phyloP scores from a whole-genome alignment of 2,888 invertebrate genomes.

The Napeogenes sylphis region DNA sequence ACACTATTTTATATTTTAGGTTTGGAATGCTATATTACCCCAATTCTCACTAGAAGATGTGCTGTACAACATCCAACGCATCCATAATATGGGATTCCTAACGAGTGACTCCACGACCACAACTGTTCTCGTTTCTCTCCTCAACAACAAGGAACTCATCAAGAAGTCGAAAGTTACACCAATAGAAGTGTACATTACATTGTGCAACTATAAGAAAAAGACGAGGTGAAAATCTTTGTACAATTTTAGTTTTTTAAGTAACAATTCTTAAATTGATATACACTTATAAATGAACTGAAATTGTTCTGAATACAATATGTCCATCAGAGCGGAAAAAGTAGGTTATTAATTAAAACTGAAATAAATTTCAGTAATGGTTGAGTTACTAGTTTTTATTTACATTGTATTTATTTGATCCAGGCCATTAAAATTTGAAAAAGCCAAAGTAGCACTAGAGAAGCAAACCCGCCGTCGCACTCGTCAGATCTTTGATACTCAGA shows the following conservation, averaged over 20 bases:
- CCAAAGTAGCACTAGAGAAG: slow-evolving; percentile 53
- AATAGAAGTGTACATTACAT: slow-evolving; percentile 76
- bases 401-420: slow-evolving; percentile 28
- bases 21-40: slow-evolving; percentile 80
- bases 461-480: slow-evolving; percentile 59
- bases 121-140: slow-evolving; percentile 68
- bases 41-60: slow-evolving; percentile 73
- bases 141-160: slow-evolving; percentile 69
- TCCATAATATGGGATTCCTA: slow-evolving; percentile 80
- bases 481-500: slow-evolving; percentile 55
- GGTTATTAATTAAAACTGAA: slow-evolving; percentile 3
- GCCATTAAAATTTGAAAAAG: slow-evolving; percentile 60
- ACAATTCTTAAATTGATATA: not conserved
- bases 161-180: slow-evolving; percentile 63
- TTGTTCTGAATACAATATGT: not conserved
- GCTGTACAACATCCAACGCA: slow-evolving; percentile 75
- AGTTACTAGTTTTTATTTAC: slow-evolving; percentile 2
- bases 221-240: slow-evolving; percentile 65
- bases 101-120: slow-evolving; percentile 70
- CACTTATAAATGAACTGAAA: not conserved
- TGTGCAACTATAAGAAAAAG: slow-evolving; percentile 79
- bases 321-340: slow-evolving; percentile 22
- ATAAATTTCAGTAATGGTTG: too few species aligned
- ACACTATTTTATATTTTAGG: slow-evolving; percentile 50
- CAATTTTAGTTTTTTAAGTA: too few species aligned